Base-by-base conservation (phyloP, 23 tunicate species). In the Styela plicata region DNA sequence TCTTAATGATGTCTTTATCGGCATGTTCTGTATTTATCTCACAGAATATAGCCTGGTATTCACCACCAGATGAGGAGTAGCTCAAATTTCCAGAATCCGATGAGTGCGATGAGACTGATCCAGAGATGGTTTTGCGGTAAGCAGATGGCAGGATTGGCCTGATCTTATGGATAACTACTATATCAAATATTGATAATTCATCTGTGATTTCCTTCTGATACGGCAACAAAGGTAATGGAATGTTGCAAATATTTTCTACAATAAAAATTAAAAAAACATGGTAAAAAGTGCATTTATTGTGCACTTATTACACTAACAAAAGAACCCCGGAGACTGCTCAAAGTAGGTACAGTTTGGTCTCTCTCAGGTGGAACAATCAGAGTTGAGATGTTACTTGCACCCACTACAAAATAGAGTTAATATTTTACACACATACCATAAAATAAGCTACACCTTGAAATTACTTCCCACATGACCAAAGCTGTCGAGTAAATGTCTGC, bases 401-500 rank as follows among this genome's bases (percentile, higher is more conserved):
- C n/a, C n/a, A n/a, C n/a, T n/a, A n/a, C n/a, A n/a, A n/a, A n/a
- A n/a, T n/a, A n/a, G n/a, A n/a, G n/a, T n/a, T n/a, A n/a, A n/a
- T n/a, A n/a, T n/a, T n/a, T n/a, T n/a, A n/a, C n/a, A n/a, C 57
- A 36, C 83, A 31, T 36, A 84, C 94, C 85, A 52, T 85, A 85
- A 62, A 90, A 90, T 22, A 52, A 83, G 30, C 52, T 53, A 57
- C 95, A 90, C 27, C 78, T 35, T 27, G 33, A 80, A 21, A 70
- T 73, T 32, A 90, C 80, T 74, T 90, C 95, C 95, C 95, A 90
- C 80, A 90, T 80, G 22, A 90, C 89, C 31, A 90, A 44, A 5
- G 80, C 85, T 80, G 75, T 82, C 2, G 95, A 85, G 65, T 90
- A 90, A 26, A 90, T 89, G 62, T 90, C 95, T 64, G 95, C 83